phyloP scores from a whole-genome alignment of 2,888 invertebrate species.

The Nesidiocoris tenuis region DNA sequence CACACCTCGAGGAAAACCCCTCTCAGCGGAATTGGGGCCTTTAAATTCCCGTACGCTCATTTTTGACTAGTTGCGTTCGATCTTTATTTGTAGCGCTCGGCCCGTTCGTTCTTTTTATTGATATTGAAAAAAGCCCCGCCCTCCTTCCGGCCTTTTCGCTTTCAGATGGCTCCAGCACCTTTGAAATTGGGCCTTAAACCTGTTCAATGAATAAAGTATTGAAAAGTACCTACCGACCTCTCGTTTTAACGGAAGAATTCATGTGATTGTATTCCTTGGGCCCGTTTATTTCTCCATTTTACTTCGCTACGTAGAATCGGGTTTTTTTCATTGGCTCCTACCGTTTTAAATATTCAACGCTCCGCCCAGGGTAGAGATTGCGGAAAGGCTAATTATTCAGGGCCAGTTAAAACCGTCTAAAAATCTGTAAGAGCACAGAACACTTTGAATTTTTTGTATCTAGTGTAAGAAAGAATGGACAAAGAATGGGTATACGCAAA shows the following conservation, averaged over 20 bases:
- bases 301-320: neutral
- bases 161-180: neutral
- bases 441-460: no score
- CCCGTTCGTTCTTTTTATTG: neutral
- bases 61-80: neutral
- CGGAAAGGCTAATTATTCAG: no score
- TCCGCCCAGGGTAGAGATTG: no score
- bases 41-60: neutral
- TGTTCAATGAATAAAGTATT: neutral
- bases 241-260: neutral
- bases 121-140: neutral
- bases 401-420: no score
- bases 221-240: neutral
- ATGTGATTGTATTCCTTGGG: neutral
- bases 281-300: neutral
- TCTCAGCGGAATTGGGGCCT: neutral
- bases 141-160: neutral
- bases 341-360: no score
- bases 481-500: no score
- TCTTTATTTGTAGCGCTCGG: neutral
- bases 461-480: no score
- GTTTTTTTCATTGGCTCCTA: neutral
- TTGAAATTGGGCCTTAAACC: neutral
- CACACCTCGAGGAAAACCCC: neutral
- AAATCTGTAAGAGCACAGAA: no score